A percentile compares a stretch with the other conserved stretches of the same genome.
Conservation (phyloP, 2,113 vertebrate species). For the Colistium nudipinnis region DNA sequence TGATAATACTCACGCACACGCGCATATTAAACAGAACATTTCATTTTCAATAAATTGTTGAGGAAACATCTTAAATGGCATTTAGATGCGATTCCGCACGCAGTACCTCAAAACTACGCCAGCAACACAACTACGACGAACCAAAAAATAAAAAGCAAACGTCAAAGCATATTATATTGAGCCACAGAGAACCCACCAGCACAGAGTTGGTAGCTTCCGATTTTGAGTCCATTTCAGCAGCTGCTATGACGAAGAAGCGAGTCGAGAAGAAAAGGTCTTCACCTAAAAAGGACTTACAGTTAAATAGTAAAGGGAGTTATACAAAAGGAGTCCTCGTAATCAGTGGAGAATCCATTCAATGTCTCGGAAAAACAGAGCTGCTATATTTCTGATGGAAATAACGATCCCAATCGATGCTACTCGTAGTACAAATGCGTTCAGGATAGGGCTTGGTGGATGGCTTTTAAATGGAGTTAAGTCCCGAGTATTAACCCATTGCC, state of each 20-base stretch:
- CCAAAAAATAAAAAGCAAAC: not conserved
- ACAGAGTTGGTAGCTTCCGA: slow-evolving; percentile 20
- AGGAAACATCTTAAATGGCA: not conserved
- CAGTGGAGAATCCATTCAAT: not conserved
- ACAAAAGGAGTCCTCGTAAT: not conserved
- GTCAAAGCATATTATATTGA: not conserved
- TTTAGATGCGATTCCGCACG: not conserved
- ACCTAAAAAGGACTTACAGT: not conserved
- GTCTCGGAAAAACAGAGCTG: not conserved
- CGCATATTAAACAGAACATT: no score
- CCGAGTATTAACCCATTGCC: slow-evolving; percentile 61
- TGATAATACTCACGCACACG: no score
- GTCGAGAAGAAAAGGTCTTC: not conserved
- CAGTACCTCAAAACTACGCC: not conserved
- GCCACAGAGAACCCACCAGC: slow-evolving; percentile 50
- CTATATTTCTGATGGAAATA: not conserved
- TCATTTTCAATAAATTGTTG: not conserved
- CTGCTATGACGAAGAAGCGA: slow-evolving; percentile 30
- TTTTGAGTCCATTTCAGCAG: slow-evolving; percentile 40
- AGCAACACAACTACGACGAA: no score
- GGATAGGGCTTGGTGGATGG: slow-evolving; percentile 40
- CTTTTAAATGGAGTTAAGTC: slow-evolving; percentile 77
- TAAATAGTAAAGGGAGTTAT: not conserved
- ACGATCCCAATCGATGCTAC: slow-evolving; percentile 32
- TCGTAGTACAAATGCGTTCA: slow-evolving; percentile 21